A percentile compares a stretch with the other conserved stretches of the same genome.
Conservation (phyloP, 30 jellyfish, hydroid and myxozoan species). For the Mastigias papua region DNA sequence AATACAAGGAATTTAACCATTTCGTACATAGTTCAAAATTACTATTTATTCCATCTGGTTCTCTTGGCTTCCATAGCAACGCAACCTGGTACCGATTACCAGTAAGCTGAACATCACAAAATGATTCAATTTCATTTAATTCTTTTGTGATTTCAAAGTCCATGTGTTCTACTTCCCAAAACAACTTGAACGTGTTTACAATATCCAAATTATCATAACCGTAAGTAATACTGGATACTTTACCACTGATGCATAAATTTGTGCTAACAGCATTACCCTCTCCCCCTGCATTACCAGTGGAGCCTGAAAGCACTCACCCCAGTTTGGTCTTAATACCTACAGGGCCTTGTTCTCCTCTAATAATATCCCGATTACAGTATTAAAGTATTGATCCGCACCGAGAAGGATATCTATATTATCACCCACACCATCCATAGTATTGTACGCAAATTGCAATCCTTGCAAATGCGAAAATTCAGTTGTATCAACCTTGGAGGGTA, state of each 20-base stretch:
- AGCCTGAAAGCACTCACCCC: neutral
- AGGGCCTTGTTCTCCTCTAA: neutral
- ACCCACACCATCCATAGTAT: neutral
- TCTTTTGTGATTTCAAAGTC: neutral
- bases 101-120: neutral
- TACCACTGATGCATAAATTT: neutral
- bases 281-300: slow-evolving; percentile 7
- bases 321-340: neutral
- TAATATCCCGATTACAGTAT: neutral
- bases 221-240: neutral
- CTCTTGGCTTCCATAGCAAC: slow-evolving; percentile 5
- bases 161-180: neutral
- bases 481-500: slow-evolving; percentile 16
- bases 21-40: neutral
- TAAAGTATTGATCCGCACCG: neutral
- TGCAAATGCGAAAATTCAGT: slow-evolving; percentile 50
- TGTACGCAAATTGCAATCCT: slow-evolving; percentile 47
- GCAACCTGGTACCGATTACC: slow-evolving; percentile 10
- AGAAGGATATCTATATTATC: slow-evolving; percentile 11
- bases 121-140: neutral
- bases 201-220: neutral
- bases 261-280: neutral
- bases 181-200: neutral
- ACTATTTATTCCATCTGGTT: neutral
- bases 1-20: slow-evolving; percentile 6